These are phyloP conservation scores for Phrynocephalus guinanensis DNA, from an alignment of 2,797 vertebrate species.

Conservation along the genomic window DNA sequence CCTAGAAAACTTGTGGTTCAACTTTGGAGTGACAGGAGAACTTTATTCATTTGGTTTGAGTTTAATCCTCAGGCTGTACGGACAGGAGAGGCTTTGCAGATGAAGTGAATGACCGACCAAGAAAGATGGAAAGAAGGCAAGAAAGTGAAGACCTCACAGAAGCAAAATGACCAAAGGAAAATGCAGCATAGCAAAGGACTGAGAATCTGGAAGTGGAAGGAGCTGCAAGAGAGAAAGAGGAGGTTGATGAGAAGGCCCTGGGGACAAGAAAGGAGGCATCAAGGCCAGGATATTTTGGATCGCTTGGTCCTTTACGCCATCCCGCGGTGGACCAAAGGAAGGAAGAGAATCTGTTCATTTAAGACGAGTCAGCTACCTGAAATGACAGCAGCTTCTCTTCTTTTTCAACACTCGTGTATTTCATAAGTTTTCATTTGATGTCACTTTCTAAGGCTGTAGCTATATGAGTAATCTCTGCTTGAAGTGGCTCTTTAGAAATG, in stretches of 20 bases:
- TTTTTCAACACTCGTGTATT: neutral
- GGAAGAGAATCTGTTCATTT: neutral
- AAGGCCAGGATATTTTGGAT: neutral
- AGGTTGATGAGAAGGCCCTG: neutral
- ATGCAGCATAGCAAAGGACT: neutral
- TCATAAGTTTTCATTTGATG: neutral
- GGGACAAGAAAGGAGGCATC: neutral
- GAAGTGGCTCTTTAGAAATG: conserved; percentile 43
- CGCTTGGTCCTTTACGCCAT: neutral
- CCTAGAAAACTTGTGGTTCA: neutral
- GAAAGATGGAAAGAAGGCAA: neutral
- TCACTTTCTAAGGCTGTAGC: conserved; percentile 24
- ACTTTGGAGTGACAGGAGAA: neutral
- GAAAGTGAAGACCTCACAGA: neutral
- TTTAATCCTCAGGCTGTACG: neutral
- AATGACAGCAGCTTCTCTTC: neutral
- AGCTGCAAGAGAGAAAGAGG: neutral
- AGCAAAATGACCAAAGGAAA: neutral
- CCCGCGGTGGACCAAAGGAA: neutral
- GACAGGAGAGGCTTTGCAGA: neutral
- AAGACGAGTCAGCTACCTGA: neutral
- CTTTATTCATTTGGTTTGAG: neutral
- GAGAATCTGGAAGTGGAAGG: neutral
- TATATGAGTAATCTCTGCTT: conserved; percentile 37
- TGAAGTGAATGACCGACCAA: neutral